Evolutionary conservation across 2,888 invertebrate genomes (phyloP).

Genomic region (Embidobia sp.): DNA sequence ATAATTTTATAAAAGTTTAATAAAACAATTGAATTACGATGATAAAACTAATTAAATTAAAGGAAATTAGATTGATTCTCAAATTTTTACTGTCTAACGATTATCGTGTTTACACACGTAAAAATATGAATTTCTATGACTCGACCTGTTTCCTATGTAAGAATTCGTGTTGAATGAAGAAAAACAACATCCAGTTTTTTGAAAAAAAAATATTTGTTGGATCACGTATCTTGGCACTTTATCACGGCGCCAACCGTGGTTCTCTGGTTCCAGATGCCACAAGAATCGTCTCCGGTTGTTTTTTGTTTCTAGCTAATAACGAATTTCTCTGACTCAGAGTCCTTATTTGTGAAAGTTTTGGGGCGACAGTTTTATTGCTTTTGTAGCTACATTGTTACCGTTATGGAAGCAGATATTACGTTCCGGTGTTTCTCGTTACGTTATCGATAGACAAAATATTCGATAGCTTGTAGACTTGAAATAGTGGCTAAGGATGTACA

Average conservation of each 20-base stretch:
- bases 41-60: too few species aligned
- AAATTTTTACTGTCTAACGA: too few species aligned
- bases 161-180: slow-evolving; percentile 5
- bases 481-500: slow-evolving; percentile 24
- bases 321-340: slow-evolving; percentile 26
- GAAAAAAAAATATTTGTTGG: slow-evolving; percentile 36
- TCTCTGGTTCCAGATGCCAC: slow-evolving; percentile 36
- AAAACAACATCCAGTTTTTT: slow-evolving; percentile 28
- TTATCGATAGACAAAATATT: slow-evolving; percentile 55
- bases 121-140: slow-evolving; percentile 1
- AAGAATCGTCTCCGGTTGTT: slow-evolving; percentile 24
- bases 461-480: slow-evolving; percentile 35
- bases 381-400: slow-evolving; percentile 52
- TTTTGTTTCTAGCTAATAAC: slow-evolving; percentile 46
- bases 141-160: slow-evolving; percentile 8
- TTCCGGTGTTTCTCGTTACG: slow-evolving; percentile 45
- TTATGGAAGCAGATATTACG: slow-evolving; percentile 46
- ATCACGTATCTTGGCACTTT: slow-evolving; percentile 38
- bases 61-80: too few species aligned
- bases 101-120: not conserved
- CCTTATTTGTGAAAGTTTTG: slow-evolving; percentile 57
- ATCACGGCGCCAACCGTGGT: slow-evolving; percentile 53
- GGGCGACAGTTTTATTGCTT: slow-evolving; percentile 49
- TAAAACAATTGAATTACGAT: too few species aligned
- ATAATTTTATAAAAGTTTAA: too few species aligned